Conservation (phyloP, 2,113 vertebrate species). For the human (Homo sapiens) region GRCh38 chr2:161725501-161726000, state of each 20-base stretch:
- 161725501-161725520: background rate
- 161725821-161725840: background rate
- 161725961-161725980: background rate
- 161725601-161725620: background rate
- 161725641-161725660: background rate
- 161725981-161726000: background rate
- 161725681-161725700: background rate
- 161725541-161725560: conserved; percentile 5
- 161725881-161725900: background rate
- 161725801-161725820: background rate
- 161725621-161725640: background rate
- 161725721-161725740: background rate
- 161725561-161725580: background rate
- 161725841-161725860: background rate
- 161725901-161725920: background rate
- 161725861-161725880: background rate
- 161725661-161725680: background rate
- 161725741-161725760: too few relatives aligned
- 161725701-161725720: background rate
- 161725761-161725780: background rate
- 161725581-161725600: background rate
- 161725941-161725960: background rate
- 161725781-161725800: background rate
- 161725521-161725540: background rate
- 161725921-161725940: background rate